Conservation (phyloP, 2,797 vertebrate species). For the Melanotaenia pygmaea region DNA sequence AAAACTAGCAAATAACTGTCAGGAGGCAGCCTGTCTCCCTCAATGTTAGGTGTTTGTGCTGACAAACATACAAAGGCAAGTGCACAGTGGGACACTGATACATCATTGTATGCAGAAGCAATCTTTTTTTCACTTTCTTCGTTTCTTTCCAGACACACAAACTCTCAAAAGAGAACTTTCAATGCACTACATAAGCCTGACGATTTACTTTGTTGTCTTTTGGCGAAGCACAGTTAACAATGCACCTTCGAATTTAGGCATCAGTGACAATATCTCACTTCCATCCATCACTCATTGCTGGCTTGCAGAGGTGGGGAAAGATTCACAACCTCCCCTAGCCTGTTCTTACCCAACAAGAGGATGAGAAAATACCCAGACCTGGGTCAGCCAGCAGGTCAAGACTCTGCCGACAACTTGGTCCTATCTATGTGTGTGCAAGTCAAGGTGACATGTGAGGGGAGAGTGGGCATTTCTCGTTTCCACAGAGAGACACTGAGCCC, state of each 20-base stretch:
- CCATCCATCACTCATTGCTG: slow-evolving; percentile 63
- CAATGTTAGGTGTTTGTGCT: slow-evolving; percentile 78
- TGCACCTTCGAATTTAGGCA: slow-evolving; percentile 70
- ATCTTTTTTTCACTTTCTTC: slow-evolving; percentile 45
- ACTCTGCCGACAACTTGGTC: slow-evolving; percentile 46
- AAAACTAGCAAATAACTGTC: slow-evolving; percentile 84
- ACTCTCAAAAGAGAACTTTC: slow-evolving; percentile 55
- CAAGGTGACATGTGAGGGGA: slow-evolving; percentile 59
- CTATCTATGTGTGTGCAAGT: slow-evolving; percentile 56
- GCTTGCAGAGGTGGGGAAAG: slow-evolving; percentile 46
- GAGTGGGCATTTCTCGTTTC: slow-evolving; percentile 55
- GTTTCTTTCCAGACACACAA: slow-evolving; percentile 58
- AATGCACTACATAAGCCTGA: slow-evolving; percentile 27
- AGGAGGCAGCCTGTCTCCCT: slow-evolving; percentile 85
- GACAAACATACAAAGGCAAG: slow-evolving; percentile 72
- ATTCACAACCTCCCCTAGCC: slow-evolving; percentile 52
- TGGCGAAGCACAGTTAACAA: slow-evolving; percentile 63
- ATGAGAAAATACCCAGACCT: slow-evolving; percentile 76
- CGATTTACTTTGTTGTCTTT: slow-evolving; percentile 50
- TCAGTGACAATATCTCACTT: slow-evolving; percentile 71
- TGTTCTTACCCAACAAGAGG: slow-evolving; percentile 68
- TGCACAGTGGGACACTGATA: slow-evolving; percentile 51
- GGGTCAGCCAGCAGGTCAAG: slow-evolving; percentile 70
- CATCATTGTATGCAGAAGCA: slow-evolving; percentile 42
- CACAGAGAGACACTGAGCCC: slow-evolving; percentile 69